These are phyloP conservation scores for Perccottus glenii DNA, from an alignment of 2,113 vertebrate species.

Conservation along the genomic window DNA sequence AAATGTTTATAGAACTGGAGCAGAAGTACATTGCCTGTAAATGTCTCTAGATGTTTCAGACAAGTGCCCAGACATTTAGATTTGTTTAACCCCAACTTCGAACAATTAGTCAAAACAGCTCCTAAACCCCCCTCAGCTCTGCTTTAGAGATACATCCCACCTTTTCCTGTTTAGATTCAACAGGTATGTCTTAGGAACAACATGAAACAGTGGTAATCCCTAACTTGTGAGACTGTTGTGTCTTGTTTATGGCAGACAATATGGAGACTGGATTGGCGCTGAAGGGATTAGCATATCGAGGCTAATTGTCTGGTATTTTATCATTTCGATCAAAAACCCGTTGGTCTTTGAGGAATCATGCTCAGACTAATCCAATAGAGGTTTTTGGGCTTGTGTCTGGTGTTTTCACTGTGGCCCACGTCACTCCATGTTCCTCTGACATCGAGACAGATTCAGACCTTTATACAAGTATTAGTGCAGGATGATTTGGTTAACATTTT, in stretches of 20 bases:
- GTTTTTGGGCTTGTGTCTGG: not conserved
- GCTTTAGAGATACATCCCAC: not conserved
- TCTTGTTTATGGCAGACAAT: constrained; percentile 44
- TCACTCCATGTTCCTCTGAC: not conserved
- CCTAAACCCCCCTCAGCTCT: not conserved
- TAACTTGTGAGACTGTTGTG: constrained; percentile 47
- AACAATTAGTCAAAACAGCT: constrained; percentile 2
- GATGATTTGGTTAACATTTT: no score
- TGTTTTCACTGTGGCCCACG: no score
- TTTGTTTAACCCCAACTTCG: not conserved
- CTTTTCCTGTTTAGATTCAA: not conserved
- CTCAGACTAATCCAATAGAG: constrained; percentile 20
- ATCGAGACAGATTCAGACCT: not conserved
- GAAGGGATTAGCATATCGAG: constrained; percentile 41
- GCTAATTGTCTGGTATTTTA: constrained; percentile 55
- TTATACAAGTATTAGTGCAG: no score
- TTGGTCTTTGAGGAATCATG: constrained; percentile 4
- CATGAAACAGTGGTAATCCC: constrained; percentile 6
- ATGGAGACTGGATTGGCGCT: constrained; percentile 54
- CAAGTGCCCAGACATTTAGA: not conserved
- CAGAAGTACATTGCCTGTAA: no score
- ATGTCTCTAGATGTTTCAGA: not conserved
- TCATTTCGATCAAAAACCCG: constrained; percentile 38
- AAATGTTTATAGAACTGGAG: no score
- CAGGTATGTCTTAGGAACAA: not conserved